Evolutionary conservation across 2,113 vertebrate genomes (phyloP), one percentile per base, ranked within the genome.

Genomic region (Terrapene triunguis): DNA sequence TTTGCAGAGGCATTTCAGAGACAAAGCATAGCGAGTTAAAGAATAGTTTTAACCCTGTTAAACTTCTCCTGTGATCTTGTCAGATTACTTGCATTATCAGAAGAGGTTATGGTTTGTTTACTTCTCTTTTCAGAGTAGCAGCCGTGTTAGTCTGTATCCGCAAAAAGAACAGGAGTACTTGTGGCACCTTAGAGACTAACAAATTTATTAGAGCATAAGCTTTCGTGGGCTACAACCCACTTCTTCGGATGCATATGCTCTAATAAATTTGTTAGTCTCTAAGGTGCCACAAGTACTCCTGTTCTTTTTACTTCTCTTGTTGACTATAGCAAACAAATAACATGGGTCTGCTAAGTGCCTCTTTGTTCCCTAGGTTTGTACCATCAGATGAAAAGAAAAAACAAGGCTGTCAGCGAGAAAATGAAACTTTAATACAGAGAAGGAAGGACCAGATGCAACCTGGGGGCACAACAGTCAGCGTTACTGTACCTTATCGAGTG

Each of bases 321-420:
- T 92, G 76, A 79, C 69, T 80, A 32, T 22, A 13, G 81, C 32
- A 44, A 92, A 59, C 62, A 82, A 42, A 55, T 62, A 50, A 84
- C n/a, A 54, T 8, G 54, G 78, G 57, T 88, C 92, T 89, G 47
- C 72, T 84, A 50, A 91, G 22, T 74, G 24, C 62, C 94, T 91
- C 51, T 81, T 3, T 96, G 38, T 97, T 94, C 80, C 57, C 80
- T 42, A 95, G 99, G 98, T 99, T 99, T 96, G 98, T 99, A 8
- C 99, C 99, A 9, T 99, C 99, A 48, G 99, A 99, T 83, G 99
- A 99, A 50, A 99, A 99, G 98, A 99, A 99, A 98, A 99, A 99
- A 92, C 99, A 99, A 96, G 99, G 99, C 78, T 99, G 99, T 95
- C 99, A 99, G 7, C 98, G 99, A 8, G 99, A 99, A 97, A 99